phyloP scores from a whole-genome alignment of 2,113 vertebrate species.

The Rhegmatorhina hoffmannsi region DNA sequence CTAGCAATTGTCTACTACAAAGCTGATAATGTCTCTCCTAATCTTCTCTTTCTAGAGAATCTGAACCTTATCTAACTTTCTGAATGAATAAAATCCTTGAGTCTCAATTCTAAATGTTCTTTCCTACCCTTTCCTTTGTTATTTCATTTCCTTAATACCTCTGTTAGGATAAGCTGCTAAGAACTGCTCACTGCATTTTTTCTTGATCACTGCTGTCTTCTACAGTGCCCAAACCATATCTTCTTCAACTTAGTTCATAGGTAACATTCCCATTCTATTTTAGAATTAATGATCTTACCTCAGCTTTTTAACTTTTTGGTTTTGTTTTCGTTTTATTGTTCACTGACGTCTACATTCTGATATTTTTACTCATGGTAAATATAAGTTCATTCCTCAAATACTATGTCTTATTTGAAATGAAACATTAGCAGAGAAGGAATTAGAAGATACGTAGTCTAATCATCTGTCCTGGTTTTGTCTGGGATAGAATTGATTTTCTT shows the following conservation, averaged over 20 bases:
- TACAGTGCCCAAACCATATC: neutral
- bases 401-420: neutral
- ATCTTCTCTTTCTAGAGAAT: neutral
- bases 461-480: neutral
- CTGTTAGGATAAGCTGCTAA: neutral
- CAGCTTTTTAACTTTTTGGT: neutral
- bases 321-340: neutral
- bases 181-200: neutral
- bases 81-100: neutral
- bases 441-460: neutral
- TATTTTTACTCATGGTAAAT: neutral
- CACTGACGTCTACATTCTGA: neutral
- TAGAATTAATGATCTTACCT: neutral
- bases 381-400: neutral
- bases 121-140: neutral
- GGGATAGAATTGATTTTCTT: neutral
- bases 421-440: neutral
- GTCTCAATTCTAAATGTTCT: neutral
- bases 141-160: neutral
- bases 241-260: neutral
- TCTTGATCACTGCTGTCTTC: neutral
- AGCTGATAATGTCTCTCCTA: neutral
- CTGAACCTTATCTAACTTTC: neutral
- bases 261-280: neutral
- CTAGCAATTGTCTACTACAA: neutral